Conservation (phyloP, 2,888 invertebrate species). For the Gymnosoma rotundatum region DNA sequence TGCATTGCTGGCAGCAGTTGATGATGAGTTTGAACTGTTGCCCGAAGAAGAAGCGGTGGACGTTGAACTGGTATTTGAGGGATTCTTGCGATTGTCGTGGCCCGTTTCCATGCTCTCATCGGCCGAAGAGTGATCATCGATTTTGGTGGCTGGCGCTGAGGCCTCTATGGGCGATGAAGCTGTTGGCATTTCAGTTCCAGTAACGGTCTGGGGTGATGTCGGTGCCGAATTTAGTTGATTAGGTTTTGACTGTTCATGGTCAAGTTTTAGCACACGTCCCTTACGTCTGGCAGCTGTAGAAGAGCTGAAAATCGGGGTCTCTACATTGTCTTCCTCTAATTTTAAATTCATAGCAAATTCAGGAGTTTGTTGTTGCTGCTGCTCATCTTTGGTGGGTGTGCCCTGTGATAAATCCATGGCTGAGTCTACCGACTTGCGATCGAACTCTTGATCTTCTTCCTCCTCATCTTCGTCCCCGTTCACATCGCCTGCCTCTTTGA, state of each 20-base stretch:
- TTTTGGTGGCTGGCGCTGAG: constrained; percentile 32
- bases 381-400: constrained; percentile 77
- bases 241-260: constrained; percentile 81
- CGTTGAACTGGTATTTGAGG: constrained; percentile 76
- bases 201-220: constrained; percentile 77
- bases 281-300: constrained; percentile 86
- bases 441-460: constrained; percentile 74
- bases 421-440: constrained; percentile 77
- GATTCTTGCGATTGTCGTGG: constrained; percentile 66
- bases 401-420: constrained; percentile 82
- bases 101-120: constrained; percentile 76
- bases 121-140: constrained; percentile 72
- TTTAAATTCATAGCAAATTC: constrained; percentile 76
- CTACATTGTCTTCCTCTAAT: constrained; percentile 73
- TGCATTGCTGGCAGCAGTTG: constrained; percentile 28
- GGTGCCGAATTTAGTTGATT: constrained; percentile 67
- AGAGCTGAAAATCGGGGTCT: constrained; percentile 77
- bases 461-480: constrained; percentile 70
- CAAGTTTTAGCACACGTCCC: constrained; percentile 92
- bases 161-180: constrained; percentile 46
- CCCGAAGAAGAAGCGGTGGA: constrained; percentile 78
- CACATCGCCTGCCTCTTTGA: constrained; percentile 65
- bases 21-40: constrained; percentile 77
- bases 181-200: constrained; percentile 77
- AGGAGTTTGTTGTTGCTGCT: constrained; percentile 62